Conservation (phyloP, 2,888 invertebrate genomes). For the Zonitis immaculata region DNA sequence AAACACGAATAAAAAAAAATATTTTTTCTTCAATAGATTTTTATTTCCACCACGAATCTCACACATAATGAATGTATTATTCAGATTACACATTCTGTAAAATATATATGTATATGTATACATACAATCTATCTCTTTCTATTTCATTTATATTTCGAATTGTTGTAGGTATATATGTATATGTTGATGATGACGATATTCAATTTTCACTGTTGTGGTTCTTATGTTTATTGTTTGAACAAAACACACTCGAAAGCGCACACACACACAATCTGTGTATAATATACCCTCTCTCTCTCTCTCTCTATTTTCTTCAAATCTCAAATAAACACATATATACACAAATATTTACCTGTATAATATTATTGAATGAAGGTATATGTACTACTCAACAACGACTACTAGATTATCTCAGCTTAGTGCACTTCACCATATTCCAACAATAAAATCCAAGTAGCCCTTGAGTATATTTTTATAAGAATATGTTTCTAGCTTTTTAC, state of each 20-base stretch:
- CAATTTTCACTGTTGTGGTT: slow-evolving; percentile 1
- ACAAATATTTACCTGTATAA: slow-evolving; percentile 20
- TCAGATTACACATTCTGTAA: slow-evolving; percentile 33
- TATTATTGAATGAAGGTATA: slow-evolving; percentile 12
- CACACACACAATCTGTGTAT: too few relatives aligned
- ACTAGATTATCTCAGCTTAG: slow-evolving; percentile 22
- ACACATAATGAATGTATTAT: slow-evolving; percentile 44
- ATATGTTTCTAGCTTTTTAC: neutral
- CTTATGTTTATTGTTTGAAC: slow-evolving; percentile 25
- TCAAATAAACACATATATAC: neutral
- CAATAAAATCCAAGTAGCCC: neutral
- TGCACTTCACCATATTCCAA: slow-evolving; percentile 9
- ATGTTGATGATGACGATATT: neutral
- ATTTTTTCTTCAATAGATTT: slow-evolving; percentile 37
- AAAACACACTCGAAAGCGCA: slow-evolving; percentile 26
- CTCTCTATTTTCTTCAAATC: neutral
- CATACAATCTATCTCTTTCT: neutral
- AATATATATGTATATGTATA: too few relatives aligned
- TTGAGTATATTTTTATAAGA: too few relatives aligned
- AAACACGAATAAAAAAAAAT: neutral
- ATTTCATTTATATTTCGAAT: neutral
- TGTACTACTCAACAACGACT: slow-evolving; percentile 20
- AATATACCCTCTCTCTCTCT: too few relatives aligned
- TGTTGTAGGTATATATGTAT: too few relatives aligned
- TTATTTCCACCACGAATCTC: slow-evolving; percentile 47